Conservation (phyloP, 2,888 invertebrate genomes). For the Asteroscopus sphinx region DNA sequence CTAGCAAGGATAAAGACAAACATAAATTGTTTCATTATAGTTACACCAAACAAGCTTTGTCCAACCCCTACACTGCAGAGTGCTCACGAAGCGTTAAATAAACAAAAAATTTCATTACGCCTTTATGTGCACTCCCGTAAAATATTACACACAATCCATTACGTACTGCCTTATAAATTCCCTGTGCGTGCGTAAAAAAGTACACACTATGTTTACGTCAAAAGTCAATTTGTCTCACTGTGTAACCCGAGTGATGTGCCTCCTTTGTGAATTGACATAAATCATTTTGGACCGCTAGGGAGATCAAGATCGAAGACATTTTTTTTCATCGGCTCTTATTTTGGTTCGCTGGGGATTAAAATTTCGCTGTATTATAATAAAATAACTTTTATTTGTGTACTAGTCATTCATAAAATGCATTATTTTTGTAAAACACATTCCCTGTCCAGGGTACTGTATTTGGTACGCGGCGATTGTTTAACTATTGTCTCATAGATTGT, state of each 20-base stretch:
- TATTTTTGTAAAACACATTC: too few species aligned
- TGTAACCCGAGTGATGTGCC: slow-evolving; percentile 55
- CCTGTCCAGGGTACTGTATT: too few species aligned
- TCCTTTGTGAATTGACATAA: slow-evolving; percentile 55
- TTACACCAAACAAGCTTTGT: slow-evolving; percentile 3
- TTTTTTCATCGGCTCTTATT: slow-evolving; percentile 49
- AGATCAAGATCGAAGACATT: slow-evolving; percentile 37
- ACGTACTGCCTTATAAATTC: slow-evolving; percentile 56
- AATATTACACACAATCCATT: slow-evolving; percentile 51
- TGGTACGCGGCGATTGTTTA: too few species aligned
- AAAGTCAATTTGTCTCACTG: slow-evolving; percentile 64
- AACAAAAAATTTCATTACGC: slow-evolving; percentile 42
- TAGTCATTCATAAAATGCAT: too few species aligned
- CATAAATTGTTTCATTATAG: slow-evolving; percentile 1
- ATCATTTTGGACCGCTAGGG: slow-evolving; percentile 52
- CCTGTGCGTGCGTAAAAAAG: slow-evolving; percentile 58
- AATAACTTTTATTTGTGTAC: too few species aligned
- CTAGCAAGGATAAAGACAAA: background rate
- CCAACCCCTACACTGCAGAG: slow-evolving; percentile 8
- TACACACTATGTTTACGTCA: slow-evolving; percentile 62
- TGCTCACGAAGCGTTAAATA: slow-evolving; percentile 37
- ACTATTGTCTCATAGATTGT: too few species aligned
- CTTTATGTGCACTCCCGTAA: slow-evolving; percentile 46
- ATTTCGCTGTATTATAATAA: slow-evolving; percentile 7
- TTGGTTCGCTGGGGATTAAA: slow-evolving; percentile 14